Conservation (phyloP, 2,113 vertebrate species). For the Phylloscopus trochilus region DNA sequence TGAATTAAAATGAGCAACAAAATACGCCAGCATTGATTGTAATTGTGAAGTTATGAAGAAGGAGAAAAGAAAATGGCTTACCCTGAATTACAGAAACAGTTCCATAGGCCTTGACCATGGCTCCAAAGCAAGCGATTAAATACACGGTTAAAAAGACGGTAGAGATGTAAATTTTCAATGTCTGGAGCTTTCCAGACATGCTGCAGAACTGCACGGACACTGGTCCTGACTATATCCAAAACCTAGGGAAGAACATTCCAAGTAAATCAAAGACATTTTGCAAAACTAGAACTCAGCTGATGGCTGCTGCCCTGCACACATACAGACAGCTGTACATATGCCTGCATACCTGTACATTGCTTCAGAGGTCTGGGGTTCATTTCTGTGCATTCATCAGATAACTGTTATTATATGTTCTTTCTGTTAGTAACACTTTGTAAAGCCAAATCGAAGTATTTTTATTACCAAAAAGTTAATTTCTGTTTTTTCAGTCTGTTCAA, state of each 20-base stretch:
- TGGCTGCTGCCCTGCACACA: not conserved
- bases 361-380: not conserved
- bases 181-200: conserved; percentile 91
- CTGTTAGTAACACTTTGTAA: not conserved
- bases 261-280: conserved; percentile 1
- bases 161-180: conserved; percentile 88
- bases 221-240: conserved; percentile 94
- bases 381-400: conserved; percentile 1
- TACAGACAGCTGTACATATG: not conserved
- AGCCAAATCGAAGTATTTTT: conserved; percentile 6
- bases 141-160: conserved; percentile 89
- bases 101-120: conserved; percentile 96
- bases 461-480: not conserved
- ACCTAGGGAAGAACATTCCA: conserved; percentile 74
- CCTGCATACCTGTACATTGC: not conserved
- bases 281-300: not conserved
- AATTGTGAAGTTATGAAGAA: not conserved
- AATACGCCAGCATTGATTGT: not conserved
- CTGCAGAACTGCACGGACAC: conserved; percentile 84
- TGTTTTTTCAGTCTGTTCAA: not conserved
- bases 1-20: not conserved
- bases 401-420: not conserved
- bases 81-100: conserved; percentile 94
- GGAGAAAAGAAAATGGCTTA: conserved; percentile 57
- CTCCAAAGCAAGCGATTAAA: conserved; percentile 96